phyloP scores from a whole-genome alignment of 2,113 vertebrate genomes.

The Illadopsis cleaveri region DNA sequence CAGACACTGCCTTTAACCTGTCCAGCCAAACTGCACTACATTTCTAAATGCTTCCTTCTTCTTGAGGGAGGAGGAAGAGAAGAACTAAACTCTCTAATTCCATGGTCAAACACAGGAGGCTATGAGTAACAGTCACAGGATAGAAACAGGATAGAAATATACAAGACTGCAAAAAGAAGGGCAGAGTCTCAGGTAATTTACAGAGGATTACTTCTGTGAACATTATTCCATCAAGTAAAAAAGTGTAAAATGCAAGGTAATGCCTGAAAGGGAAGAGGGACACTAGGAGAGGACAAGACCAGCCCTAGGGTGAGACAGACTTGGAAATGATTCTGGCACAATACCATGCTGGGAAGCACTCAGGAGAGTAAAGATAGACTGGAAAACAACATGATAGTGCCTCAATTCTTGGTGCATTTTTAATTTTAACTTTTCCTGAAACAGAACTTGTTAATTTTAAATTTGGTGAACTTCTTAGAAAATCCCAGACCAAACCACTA shows the following conservation, averaged over 20 bases:
- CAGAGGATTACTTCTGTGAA: background rate
- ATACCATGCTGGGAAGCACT: background rate
- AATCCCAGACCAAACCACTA: background rate
- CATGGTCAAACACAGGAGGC: background rate
- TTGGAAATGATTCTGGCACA: background rate
- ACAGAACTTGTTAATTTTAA: background rate
- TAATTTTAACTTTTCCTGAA: background rate
- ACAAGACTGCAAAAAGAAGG: background rate
- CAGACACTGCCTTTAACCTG: background rate
- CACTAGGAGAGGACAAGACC: background rate
- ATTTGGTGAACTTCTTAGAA: background rate
- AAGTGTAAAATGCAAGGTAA: background rate
- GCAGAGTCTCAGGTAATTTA: background rate
- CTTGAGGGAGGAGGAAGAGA: background rate
- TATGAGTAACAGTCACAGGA: background rate
- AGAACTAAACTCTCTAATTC: background rate
- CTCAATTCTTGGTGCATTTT: background rate
- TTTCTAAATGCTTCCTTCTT: background rate
- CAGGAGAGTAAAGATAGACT: background rate
- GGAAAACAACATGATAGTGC: background rate
- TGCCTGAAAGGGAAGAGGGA: background rate
- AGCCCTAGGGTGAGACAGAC: background rate
- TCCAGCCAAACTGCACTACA: background rate
- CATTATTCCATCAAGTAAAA: background rate
- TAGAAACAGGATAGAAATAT: background rate